Evolutionary conservation across 2,113 vertebrate genomes (phyloP).

Genomic region (Indicator maculatus): DNA sequence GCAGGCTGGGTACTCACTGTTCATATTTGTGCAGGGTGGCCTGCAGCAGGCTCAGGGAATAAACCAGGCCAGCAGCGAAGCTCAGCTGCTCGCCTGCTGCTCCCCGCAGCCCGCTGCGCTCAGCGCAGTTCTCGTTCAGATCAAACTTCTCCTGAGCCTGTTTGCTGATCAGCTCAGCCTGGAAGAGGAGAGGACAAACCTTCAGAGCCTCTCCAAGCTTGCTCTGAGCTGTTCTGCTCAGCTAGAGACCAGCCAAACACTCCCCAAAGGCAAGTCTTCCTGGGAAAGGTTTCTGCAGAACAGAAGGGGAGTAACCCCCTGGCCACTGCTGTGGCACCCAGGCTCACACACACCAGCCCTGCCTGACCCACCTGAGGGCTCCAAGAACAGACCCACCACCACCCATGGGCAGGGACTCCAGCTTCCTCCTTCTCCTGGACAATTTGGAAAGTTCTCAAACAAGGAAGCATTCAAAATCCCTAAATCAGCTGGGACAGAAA

Average conservation of each 20-base stretch:
- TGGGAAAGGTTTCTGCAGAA: background rate
- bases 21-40: slow-evolving; percentile 95
- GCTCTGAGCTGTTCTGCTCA: fast-evolving
- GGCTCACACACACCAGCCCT: background rate
- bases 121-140: slow-evolving; percentile 84
- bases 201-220: fast-evolving
- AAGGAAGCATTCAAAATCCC: fast-evolving
- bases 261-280: background rate
- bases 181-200: background rate
- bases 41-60: slow-evolving; percentile 93
- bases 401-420: background rate
- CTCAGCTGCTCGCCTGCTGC: slow-evolving; percentile 90
- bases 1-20: slow-evolving; percentile 76
- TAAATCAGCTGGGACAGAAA: fast-evolving
- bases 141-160: slow-evolving; percentile 98
- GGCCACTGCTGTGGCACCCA: fast-evolving
- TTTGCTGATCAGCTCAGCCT: slow-evolving; percentile 96
- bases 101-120: slow-evolving; percentile 82
- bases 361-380: fast-evolving
- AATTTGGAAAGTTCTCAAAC: fast-evolving
- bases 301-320: background rate
- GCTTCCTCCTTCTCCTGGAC: background rate
- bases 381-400: fast-evolving
- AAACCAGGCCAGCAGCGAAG: slow-evolving; percentile 91
- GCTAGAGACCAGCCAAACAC: fast-evolving